Conservation (phyloP, 2,888 invertebrate species). For the Gasteruption jaculator region DNA sequence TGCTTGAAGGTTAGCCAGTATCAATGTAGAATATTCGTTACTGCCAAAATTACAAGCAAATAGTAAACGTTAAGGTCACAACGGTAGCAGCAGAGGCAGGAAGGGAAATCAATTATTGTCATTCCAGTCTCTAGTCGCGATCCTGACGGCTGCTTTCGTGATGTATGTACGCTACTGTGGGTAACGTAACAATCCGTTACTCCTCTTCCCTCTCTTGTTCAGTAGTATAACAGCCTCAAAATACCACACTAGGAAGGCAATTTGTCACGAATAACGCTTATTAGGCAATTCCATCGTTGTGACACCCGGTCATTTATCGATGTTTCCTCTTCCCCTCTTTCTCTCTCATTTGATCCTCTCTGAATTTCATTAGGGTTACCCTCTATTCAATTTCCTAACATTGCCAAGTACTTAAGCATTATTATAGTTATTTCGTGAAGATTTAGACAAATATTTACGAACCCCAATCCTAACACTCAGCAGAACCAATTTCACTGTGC, state of each 20-base stretch:
- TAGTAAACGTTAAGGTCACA: too few species aligned
- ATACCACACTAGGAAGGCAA: constrained; percentile 47
- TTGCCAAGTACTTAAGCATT: too few species aligned
- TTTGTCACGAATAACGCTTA: constrained; percentile 50
- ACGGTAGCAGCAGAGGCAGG: constrained; percentile 18
- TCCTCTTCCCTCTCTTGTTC: constrained; percentile 26
- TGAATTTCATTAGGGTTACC: constrained; percentile 43
- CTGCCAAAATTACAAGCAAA: too few species aligned
- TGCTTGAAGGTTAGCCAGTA: too few species aligned
- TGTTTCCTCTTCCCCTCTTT: constrained; percentile 41
- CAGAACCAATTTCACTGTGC: too few species aligned
- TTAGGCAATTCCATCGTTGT: constrained; percentile 46
- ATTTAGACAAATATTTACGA: too few species aligned
- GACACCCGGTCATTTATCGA: constrained; percentile 44
- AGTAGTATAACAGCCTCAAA: constrained; percentile 38
- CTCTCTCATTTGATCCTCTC: too few species aligned
- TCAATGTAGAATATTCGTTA: too few species aligned
- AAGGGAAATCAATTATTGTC: constrained; percentile 48
- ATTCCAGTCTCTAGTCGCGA: constrained; percentile 42
- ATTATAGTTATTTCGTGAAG: too few species aligned
- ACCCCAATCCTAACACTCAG: too few species aligned
- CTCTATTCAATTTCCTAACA: too few species aligned
- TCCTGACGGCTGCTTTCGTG: constrained; percentile 44
- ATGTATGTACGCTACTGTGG: constrained; percentile 37
- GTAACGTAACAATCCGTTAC: constrained; percentile 46